Base-by-base conservation (phyloP, 2,888 invertebrate species). In the Nomada fabriciana region DNA sequence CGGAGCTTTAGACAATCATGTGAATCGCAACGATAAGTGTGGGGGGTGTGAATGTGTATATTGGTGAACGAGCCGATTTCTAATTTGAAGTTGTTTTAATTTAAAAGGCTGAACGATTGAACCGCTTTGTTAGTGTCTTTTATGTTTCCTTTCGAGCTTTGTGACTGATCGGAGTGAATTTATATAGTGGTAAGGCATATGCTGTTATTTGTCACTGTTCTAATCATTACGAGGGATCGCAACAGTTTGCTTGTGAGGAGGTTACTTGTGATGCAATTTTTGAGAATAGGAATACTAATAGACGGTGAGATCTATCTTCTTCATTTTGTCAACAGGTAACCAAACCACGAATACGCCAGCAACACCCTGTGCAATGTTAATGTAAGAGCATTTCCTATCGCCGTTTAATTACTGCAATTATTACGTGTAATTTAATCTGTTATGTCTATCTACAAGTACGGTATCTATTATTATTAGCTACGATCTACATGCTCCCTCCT, bases 401-500 rank as follows among this genome's bases (percentile, higher is more conserved):
- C 18, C n/a, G 2, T 53, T 53, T n/a, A n/a, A 68, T 55, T 18
- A 18, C 25, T 13, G 18, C 3, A 42, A 43, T 20, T 9, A 15
- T 36, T 47, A 25, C 29, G 11, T 57, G 43, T 60, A 15, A 20
- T 11, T 65, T 15, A 29, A 55, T 20, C 10, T 23, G 43, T 57
- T 20, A 65, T 2, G 15, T 43, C 55, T 57, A 73, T 57, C 65
- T 65, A 64, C 29, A 15, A 25, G 29, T 65, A 36, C 23, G 20
- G 29, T 13, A 18, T 73, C 64, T 73, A 73, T 36, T 7, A 57
- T 55, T 73, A 73, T 36, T 7, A 57, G 29, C 73, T 73, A 65
- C 36, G 3, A 23, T 50, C 47, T 73, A 59, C 73, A 57, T 65
- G 43, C 47, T 59, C 57, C 65, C 73, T 15, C 50, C 15, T 36